Percentiles rank a stretch among this genome's conserved stretches.
These are phyloP conservation scores for Bhutanitis thaidina DNA, from an alignment of 2,888 invertebrate species.

Conservation along the genomic window DNA sequence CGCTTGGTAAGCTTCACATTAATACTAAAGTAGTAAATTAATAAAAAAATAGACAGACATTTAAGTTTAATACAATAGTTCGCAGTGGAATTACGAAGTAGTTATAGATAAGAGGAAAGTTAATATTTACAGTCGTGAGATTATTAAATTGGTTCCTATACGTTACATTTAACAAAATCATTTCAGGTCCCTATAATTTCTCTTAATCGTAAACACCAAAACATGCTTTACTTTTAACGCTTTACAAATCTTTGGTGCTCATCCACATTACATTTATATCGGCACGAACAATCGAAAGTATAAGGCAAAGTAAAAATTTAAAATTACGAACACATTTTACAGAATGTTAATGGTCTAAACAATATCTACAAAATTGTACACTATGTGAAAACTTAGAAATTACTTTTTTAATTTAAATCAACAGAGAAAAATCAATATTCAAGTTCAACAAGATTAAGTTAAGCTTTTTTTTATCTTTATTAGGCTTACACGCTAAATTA, in stretches of 20 bases:
- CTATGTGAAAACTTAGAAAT: slow-evolving; percentile 73
- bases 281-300: slow-evolving; percentile 63
- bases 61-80: slow-evolving; percentile 48
- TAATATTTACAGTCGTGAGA: slow-evolving; percentile 71
- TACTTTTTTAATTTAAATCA: slow-evolving; percentile 73
- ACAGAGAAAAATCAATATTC: slow-evolving; percentile 71
- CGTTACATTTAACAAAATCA: slow-evolving; percentile 68
- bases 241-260: slow-evolving; percentile 78
- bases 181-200: slow-evolving; percentile 79
- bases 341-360: slow-evolving; percentile 78
- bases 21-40: slow-evolving; percentile 61
- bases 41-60: slow-evolving; percentile 61
- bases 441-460: slow-evolving; percentile 77
- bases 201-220: slow-evolving; percentile 77
- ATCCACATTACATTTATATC: slow-evolving; percentile 70
- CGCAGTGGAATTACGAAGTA: slow-evolving; percentile 48
- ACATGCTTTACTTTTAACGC: slow-evolving; percentile 50
- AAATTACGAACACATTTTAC: slow-evolving; percentile 76
- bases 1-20: slow-evolving; percentile 53
- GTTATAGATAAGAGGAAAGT: slow-evolving; percentile 43
- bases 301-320: slow-evolving; percentile 51
- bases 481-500: slow-evolving; percentile 58
- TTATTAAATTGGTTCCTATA: slow-evolving; percentile 76
- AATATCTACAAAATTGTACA: slow-evolving; percentile 80
- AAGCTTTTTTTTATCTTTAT: slow-evolving; percentile 54